These are phyloP conservation scores for Zosterops hypoxanthus DNA, from an alignment of 2,113 vertebrate species.

Conservation along the genomic window DNA sequence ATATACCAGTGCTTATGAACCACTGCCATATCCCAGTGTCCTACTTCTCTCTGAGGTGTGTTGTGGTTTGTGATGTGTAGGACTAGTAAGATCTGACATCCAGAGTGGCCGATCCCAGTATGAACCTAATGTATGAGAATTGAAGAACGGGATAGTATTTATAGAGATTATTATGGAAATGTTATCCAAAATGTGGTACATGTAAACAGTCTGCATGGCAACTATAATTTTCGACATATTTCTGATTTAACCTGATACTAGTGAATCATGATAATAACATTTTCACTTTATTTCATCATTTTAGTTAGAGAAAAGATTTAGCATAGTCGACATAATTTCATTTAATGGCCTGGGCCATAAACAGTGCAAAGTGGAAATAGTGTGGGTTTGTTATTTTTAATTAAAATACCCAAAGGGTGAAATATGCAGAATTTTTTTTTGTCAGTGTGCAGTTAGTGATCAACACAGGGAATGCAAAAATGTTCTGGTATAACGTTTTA, in stretches of 20 bases:
- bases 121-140: neutral
- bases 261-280: neutral
- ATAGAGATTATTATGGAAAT: neutral
- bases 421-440: neutral
- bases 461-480: conserved; percentile 46
- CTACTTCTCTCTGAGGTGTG: neutral
- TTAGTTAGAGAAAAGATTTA: neutral
- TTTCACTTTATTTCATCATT: neutral
- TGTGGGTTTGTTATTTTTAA: neutral
- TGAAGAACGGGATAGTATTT: neutral
- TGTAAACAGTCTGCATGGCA: neutral
- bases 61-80: fast-evolving
- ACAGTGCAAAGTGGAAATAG: neutral
- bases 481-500: conserved; percentile 62
- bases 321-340: neutral
- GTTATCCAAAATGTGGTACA: neutral
- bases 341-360: neutral
- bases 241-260: neutral
- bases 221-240: neutral
- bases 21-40: neutral
- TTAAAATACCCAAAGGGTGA: conserved; percentile 11
- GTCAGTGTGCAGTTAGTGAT: conserved; percentile 48
- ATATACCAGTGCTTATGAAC: too few species aligned
- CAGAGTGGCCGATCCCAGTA: neutral
- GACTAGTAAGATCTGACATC: neutral